A percentile compares a stretch with the other conserved stretches of the same genome.
phyloP scores from a whole-genome alignment of 2,113 vertebrate species.

The Vulpes vulpes region DNA sequence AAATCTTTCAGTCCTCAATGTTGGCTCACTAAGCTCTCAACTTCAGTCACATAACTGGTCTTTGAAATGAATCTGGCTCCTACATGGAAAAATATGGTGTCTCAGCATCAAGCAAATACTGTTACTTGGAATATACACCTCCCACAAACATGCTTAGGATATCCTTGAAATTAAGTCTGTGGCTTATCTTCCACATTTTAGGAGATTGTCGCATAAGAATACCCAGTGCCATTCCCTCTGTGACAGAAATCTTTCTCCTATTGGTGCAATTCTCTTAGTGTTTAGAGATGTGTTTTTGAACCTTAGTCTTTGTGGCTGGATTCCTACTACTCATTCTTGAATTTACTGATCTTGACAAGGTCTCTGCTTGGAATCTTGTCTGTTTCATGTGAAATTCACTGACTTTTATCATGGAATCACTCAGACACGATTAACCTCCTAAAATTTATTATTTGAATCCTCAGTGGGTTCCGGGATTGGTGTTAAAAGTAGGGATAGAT shows the following conservation, averaged over 20 bases:
- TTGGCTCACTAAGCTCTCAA: not conserved
- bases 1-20: not conserved
- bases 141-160: not conserved
- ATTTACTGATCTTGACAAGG: not conserved
- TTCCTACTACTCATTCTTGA: not conserved
- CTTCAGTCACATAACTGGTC: not conserved
- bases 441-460: constrained; percentile 1
- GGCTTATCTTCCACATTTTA: not conserved
- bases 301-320: not conserved
- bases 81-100: not conserved
- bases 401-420: not conserved
- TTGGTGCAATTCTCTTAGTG: not conserved
- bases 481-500: not conserved
- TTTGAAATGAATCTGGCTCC: not conserved
- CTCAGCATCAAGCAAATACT: not conserved
- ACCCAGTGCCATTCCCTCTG: not conserved
- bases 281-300: not conserved
- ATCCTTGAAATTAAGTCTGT: not conserved
- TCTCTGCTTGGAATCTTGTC: not conserved
- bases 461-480: not conserved
- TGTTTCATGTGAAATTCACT: constrained; percentile 11
- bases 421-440: not conserved
- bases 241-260: not conserved
- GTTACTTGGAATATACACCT: not conserved
- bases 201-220: not conserved